Percentiles rank a stretch among this genome's conserved stretches.
Conservation (phyloP, 2,797 vertebrate genomes). For the Crax fasciolata region DNA sequence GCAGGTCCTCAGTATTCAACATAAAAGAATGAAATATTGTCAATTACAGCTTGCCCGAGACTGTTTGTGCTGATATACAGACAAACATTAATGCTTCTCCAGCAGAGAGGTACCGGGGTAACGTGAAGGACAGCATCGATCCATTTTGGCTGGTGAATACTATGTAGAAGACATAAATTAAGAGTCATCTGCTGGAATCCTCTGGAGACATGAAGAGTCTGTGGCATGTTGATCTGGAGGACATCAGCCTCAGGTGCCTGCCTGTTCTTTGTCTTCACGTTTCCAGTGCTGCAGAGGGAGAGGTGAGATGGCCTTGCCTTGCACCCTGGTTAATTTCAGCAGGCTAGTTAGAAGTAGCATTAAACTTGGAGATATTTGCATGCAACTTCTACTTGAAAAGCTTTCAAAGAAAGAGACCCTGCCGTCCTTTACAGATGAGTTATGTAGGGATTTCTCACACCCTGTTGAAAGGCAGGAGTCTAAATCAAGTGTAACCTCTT, state of each 20-base stretch:
- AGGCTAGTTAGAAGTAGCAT: not conserved
- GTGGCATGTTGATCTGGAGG: not conserved
- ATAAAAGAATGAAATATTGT: not conserved
- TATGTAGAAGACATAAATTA: not conserved
- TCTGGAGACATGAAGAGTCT: rapidly evolving
- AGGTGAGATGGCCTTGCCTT: not conserved
- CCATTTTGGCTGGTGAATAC: not conserved
- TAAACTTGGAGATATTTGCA: not conserved
- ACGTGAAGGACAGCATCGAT: not conserved
- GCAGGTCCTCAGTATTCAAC: not conserved
- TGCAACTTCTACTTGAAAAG: not conserved
- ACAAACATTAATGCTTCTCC: not conserved
- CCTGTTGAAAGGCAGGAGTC: not conserved
- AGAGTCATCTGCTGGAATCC: not conserved
- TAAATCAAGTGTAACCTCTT: not conserved
- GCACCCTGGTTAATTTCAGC: not conserved
- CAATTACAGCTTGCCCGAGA: not conserved
- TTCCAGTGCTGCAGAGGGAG: not conserved
- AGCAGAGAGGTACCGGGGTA: not conserved
- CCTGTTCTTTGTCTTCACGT: not conserved
- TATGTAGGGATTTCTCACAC: not conserved
- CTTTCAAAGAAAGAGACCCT: not conserved
- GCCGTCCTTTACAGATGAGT: not conserved
- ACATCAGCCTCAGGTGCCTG: not conserved
- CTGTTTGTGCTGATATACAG: not conserved